These are phyloP conservation scores for Dolichomitus sp. DNA, from an alignment of 2,888 invertebrate species.

Conservation along the genomic window DNA sequence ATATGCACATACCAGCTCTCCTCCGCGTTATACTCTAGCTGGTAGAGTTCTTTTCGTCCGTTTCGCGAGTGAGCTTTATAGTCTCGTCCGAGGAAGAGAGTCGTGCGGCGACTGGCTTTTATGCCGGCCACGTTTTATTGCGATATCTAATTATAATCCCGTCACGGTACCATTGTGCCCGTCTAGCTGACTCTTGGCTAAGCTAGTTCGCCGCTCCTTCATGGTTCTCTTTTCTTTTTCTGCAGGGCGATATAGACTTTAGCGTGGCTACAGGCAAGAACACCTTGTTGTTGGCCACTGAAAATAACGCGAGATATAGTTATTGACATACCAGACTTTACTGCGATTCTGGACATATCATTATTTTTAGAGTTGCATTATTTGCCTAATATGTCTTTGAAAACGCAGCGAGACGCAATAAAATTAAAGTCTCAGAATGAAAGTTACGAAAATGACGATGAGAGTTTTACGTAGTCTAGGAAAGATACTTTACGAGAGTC, in stretches of 20 bases:
- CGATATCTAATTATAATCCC: slow-evolving; percentile 71
- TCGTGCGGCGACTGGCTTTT: slow-evolving; percentile 62
- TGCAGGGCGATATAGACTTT: slow-evolving; percentile 54
- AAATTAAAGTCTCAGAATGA: too few species aligned
- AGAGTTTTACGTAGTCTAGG: too few species aligned
- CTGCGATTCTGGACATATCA: too few species aligned
- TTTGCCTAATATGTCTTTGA: too few species aligned
- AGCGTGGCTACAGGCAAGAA: neutral
- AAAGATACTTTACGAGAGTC: too few species aligned
- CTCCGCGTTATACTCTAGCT: slow-evolving; percentile 23
- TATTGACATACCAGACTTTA: neutral
- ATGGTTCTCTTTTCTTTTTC: slow-evolving; percentile 28
- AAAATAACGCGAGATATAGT: neutral
- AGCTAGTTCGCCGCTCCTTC: slow-evolving; percentile 52
- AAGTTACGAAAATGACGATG: too few species aligned
- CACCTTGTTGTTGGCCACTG: neutral
- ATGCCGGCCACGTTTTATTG: slow-evolving; percentile 74
- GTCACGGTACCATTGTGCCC: slow-evolving; percentile 67
- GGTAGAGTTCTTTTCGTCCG: slow-evolving; percentile 4
- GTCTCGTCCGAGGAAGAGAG: slow-evolving; percentile 47
- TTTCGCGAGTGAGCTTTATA: slow-evolving; percentile 69
- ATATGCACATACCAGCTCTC: slow-evolving; percentile 27
- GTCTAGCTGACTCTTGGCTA: slow-evolving; percentile 52
- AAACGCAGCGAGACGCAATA: too few species aligned
- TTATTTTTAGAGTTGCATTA: too few species aligned